Evolutionary conservation across 2,888 invertebrate genomes (phyloP).

Genomic region (Cyclophora punctaria): DNA sequence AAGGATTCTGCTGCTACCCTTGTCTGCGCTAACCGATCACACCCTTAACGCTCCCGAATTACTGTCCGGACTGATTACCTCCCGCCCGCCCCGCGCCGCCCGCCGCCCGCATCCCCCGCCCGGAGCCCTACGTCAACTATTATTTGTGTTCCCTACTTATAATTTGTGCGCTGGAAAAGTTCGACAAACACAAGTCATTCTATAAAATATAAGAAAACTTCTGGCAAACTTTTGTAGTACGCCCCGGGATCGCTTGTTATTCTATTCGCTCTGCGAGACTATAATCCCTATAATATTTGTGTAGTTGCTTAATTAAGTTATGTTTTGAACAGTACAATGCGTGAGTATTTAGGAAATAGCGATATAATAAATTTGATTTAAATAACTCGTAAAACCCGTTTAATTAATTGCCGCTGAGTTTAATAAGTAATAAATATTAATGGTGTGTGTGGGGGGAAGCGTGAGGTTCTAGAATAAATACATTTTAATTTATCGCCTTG

Average conservation of each 20-base stretch:
- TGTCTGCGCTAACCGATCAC: slow-evolving; percentile 72
- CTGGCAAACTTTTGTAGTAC: slow-evolving; percentile 46
- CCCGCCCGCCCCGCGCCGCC: slow-evolving; percentile 33
- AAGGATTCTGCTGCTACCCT: slow-evolving; percentile 68
- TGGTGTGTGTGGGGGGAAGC: slow-evolving; percentile 29
- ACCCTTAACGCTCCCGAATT: slow-evolving; percentile 73
- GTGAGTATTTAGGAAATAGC: background rate
- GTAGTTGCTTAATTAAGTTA: slow-evolving; percentile 33
- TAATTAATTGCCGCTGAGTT: slow-evolving; percentile 53
- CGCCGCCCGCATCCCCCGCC: slow-evolving; percentile 27
- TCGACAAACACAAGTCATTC: slow-evolving; percentile 63
- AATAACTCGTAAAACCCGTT: slow-evolving; percentile 48
- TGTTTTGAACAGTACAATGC: background rate
- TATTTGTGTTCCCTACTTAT: slow-evolving; percentile 72
- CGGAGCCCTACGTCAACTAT: slow-evolving; percentile 62
- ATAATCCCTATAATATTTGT: slow-evolving; percentile 23
- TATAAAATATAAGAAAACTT: slow-evolving; percentile 68
- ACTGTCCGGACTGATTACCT: slow-evolving; percentile 71
- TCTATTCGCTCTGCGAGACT: slow-evolving; percentile 43
- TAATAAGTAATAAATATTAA: slow-evolving; percentile 59
- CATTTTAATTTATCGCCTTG: slow-evolving; percentile 58
- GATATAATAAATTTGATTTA: slow-evolving; percentile 40
- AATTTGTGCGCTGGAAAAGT: slow-evolving; percentile 67
- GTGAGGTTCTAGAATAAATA: slow-evolving; percentile 39
- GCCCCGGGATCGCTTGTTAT: slow-evolving; percentile 53